phyloP scores from a whole-genome alignment of 2,113 vertebrate genomes.

The Sterrhoptilus dennistouni region DNA sequence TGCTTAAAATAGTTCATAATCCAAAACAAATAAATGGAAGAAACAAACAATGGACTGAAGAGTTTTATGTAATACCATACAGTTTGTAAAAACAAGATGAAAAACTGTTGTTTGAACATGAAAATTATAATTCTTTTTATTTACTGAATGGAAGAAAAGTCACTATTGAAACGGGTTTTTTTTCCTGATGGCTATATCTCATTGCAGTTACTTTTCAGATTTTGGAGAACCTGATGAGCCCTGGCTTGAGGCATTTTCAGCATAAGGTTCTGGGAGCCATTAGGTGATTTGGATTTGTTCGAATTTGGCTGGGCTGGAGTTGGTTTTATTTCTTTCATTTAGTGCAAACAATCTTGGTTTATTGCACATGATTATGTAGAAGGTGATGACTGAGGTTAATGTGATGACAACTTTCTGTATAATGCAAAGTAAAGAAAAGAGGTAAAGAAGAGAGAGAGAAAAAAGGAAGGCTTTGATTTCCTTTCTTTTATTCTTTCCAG shows the following conservation, averaged over 20 bases:
- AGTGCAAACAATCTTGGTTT: neutral
- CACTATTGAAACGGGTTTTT: neutral
- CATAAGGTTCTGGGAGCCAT: neutral
- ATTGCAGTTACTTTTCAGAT: neutral
- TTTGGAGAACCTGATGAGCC: neutral
- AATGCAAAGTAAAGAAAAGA: neutral
- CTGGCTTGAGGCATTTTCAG: neutral
- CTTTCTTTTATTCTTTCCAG: neutral
- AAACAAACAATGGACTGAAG: neutral
- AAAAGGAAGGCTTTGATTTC: accelerated
- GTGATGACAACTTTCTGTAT: neutral
- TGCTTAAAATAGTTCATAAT: neutral
- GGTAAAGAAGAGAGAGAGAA: neutral
- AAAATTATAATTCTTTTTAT: neutral
- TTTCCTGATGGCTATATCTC: neutral
- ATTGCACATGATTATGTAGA: neutral
- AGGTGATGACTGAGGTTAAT: neutral
- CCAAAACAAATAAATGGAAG: neutral
- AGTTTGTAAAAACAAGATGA: neutral
- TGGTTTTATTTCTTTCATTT: neutral
- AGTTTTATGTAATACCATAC: neutral
- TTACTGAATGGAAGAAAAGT: neutral
- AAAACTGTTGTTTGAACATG: neutral
- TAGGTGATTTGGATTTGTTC: neutral
- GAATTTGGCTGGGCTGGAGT: neutral